phyloP scores from a whole-genome alignment of 2,888 invertebrate species.

The Glaucopsyche alexis region DNA sequence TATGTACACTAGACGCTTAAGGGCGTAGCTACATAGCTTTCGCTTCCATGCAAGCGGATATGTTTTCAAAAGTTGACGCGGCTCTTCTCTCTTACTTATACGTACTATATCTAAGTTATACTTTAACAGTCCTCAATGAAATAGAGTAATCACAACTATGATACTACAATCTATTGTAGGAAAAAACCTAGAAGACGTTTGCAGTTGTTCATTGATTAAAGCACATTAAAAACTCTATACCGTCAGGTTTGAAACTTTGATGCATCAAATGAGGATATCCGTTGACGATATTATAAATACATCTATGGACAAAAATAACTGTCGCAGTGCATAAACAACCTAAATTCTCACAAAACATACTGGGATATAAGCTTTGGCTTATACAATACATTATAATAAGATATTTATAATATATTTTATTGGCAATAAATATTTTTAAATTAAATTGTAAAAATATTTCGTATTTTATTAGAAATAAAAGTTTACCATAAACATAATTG shows the following conservation, averaged over 20 bases:
- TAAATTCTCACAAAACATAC: conserved; percentile 1
- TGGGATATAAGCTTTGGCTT: not conserved
- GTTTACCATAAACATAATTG: no score
- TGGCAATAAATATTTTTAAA: not conserved
- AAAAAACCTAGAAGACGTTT: conserved; percentile 14
- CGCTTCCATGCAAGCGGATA: not conserved
- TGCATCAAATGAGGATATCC: no score
- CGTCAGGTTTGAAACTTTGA: not conserved
- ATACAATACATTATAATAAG: not conserved
- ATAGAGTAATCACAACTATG: conserved; percentile 21
- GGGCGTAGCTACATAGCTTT: not conserved
- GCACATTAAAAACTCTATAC: not conserved
- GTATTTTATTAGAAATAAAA: not conserved
- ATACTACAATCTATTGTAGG: conserved; percentile 1
- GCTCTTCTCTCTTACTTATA: conserved; percentile 9
- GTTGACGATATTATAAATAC: no score
- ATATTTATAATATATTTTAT: not conserved
- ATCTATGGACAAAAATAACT: not conserved
- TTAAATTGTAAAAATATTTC: not conserved
- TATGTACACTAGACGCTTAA: conserved; percentile 18
- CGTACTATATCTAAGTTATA: conserved; percentile 12
- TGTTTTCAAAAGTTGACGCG: conserved; percentile 28
- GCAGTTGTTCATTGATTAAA: not conserved
- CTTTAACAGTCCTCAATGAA: not conserved
- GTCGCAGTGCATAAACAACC: not conserved